A percentile compares a stretch with the other conserved stretches of the same genome.
These are phyloP conservation scores for Cydia splendana DNA, from an alignment of 1,140 invertebrate genomes.

Conservation along the genomic window DNA sequence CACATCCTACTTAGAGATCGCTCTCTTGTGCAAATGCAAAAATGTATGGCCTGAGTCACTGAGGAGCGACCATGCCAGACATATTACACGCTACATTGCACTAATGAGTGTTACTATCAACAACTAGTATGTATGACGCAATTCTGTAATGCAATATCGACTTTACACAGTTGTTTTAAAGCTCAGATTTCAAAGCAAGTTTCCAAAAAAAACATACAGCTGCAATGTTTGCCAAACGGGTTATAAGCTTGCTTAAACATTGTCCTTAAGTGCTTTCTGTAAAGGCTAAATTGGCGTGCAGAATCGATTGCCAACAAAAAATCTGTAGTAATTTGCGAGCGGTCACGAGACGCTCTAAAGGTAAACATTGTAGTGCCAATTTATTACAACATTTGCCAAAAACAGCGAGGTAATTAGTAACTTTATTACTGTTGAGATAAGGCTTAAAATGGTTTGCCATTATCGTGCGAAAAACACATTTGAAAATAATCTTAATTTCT, in stretches of 20 bases:
- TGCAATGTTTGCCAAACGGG: background rate
- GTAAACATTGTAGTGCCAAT: conserved; percentile 12
- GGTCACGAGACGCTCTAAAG: conserved; percentile 22
- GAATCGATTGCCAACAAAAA: conserved; percentile 25
- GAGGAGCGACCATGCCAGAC: conserved; percentile 12
- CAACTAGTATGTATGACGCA: background rate
- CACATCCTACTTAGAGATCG: background rate
- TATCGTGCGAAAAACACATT: background rate
- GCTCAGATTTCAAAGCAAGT: background rate
- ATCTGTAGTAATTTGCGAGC: conserved; percentile 11
- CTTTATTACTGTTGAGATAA: background rate
- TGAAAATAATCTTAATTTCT: background rate
- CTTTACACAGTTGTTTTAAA: background rate
- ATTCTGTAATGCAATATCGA: background rate
- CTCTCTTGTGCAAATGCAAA: background rate
- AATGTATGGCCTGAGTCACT: background rate
- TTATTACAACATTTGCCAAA: background rate
- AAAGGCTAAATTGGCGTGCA: conserved; percentile 7
- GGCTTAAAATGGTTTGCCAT: background rate
- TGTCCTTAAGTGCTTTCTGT: conserved; percentile 1
- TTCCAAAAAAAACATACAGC: background rate
- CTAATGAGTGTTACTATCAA: conserved; percentile 5
- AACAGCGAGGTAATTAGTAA: background rate
- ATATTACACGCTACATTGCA: conserved; percentile 3
- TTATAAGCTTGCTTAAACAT: background rate